Conservation (phyloP, 2,888 invertebrate genomes). For the Xylota sylvarum region DNA sequence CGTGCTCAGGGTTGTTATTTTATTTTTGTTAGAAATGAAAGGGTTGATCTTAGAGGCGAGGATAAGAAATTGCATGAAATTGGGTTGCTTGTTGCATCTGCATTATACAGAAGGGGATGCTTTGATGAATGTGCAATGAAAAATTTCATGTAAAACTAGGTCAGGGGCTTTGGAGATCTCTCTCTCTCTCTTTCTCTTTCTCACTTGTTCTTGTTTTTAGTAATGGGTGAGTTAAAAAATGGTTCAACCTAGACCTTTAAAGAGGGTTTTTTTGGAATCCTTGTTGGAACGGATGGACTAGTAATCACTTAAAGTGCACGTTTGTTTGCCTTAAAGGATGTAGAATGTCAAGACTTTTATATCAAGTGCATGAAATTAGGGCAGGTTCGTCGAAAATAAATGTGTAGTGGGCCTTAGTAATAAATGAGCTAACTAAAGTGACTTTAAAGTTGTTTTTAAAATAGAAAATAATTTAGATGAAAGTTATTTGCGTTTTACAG, state of each 20-base stretch:
- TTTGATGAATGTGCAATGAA: slow-evolving; percentile 28
- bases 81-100: slow-evolving; percentile 46
- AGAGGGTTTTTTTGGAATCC: background rate
- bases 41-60: background rate
- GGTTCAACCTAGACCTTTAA: slow-evolving; percentile 62
- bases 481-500: no score
- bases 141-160: slow-evolving; percentile 34
- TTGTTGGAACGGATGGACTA: background rate
- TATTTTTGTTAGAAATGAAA: background rate
- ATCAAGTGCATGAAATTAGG: no score
- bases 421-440: no score
- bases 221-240: slow-evolving; percentile 23
- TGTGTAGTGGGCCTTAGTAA: no score
- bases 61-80: slow-evolving; percentile 1
- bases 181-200: background rate
- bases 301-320: background rate
- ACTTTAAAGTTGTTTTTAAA: no score
- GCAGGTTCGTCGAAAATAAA: no score
- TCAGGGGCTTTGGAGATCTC: slow-evolving; percentile 41
- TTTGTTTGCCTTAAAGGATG: background rate
- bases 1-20: slow-evolving; percentile 3
- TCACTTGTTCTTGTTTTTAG: background rate
- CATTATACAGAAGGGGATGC: background rate
- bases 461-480: no score
- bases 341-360: background rate